Evolutionary conservation across 2,113 vertebrate species (phyloP).

Genomic region (Mugil cephalus): DNA sequence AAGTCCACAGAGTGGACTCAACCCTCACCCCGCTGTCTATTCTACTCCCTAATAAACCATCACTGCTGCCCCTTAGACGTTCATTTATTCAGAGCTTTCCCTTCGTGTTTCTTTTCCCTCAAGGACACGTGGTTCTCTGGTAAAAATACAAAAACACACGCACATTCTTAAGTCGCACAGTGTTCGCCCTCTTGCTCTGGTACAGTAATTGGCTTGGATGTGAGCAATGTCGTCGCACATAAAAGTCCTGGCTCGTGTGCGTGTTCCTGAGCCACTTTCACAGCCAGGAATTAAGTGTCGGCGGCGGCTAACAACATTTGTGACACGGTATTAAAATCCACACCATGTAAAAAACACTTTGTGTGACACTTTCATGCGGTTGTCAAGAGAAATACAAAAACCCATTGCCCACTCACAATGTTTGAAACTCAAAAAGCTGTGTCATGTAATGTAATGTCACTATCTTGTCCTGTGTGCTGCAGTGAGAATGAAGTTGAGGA

Average conservation of each 20-base stretch:
- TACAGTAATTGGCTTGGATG: constrained; percentile 45
- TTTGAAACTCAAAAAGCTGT: constrained; percentile 8
- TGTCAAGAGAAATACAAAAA: constrained; percentile 11
- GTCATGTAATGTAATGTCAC: neutral
- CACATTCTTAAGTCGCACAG: constrained; percentile 13
- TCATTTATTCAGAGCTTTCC: neutral
- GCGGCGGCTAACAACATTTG: constrained; percentile 52
- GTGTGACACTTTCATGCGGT: constrained; percentile 16
- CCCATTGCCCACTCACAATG: constrained; percentile 10
- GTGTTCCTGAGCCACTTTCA: constrained; percentile 52
- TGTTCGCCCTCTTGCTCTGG: constrained; percentile 23
- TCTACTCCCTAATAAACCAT: neutral
- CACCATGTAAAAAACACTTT: constrained; percentile 26
- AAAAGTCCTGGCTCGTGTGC: constrained; percentile 11
- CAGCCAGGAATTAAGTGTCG: constrained; percentile 41
- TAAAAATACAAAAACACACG: neutral
- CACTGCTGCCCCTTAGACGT: neutral
- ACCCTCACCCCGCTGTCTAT: neutral
- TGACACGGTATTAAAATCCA: constrained; percentile 33
- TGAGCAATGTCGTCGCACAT: constrained; percentile 36
- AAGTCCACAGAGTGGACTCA: neutral
- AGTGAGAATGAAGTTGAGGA: constrained; percentile 92
- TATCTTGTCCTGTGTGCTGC: constrained; percentile 35
- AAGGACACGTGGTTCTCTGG: neutral
- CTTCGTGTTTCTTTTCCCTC: neutral